Base-by-base conservation (phyloP, 2,888 invertebrate genomes). In the Galerucella calmariensis region DNA sequence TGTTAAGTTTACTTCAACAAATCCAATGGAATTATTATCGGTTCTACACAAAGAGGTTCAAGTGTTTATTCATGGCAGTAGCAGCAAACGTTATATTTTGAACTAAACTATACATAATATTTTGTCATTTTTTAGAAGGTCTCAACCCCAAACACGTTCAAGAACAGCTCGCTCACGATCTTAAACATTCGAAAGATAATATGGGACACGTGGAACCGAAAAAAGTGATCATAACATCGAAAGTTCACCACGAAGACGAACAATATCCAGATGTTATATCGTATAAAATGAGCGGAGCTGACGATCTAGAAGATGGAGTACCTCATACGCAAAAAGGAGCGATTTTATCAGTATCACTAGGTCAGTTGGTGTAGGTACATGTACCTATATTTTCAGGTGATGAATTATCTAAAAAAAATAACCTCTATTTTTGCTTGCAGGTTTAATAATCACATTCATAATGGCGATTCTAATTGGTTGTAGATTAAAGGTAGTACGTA, bases 401-500 rank as follows among this genome's bases (percentile, higher is more conserved):
- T 27, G 27, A 27, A 27, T 27, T 59, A 11, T 8, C 20, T 8
- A 2, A 24, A 4, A 12, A 24, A 61, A 5, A 14, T 27, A 14
- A 51, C 8, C 8, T 8, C 5, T 51, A 51, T 59, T 65, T 51
- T 46, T 67, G 27, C 77, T 88, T 85, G 56, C 88, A 92, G 95
- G 97, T 68, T 88, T 97, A 77, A 90, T 92, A 78, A 92, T 97
- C 82, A 95, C 96, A 44, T 92, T 92, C 63, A 91, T 94, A 62
- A 91, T 97, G 90, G 92, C 94, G 66, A 91, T 94, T 74, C 89
- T 97, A 83, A 92, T 95, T 79, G 95, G 93, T 41, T 97, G 96
- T 85, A 91, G 97, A 69, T 90, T 96, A 86, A 90, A 95, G 80
- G 93, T 94, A 74, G 93, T 96, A 20, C 88, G 90, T 72, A 90